Base-by-base conservation (phyloP, 2,888 invertebrate genomes). In the Nebria brevicollis region DNA sequence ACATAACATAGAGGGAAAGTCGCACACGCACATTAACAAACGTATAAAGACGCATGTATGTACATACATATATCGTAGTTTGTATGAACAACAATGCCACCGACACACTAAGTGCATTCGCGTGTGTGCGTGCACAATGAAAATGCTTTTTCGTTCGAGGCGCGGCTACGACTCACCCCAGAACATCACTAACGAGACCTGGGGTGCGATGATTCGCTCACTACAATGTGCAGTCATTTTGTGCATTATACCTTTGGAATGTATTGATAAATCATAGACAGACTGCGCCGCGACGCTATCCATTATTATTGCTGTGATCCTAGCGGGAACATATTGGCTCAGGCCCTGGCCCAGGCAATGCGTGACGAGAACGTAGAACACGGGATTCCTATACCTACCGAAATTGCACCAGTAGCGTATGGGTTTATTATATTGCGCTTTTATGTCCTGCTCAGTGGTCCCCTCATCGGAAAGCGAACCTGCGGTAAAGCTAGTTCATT, bases 381-480 rank as follows among this genome's bases (percentile, higher is more conserved):
- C 85, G 83, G 84, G 85, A 84, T 83, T 85, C 83, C 84, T 83
- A 79, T 84, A 83, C 83, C 82, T 83, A 82, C 5, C 34, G 34
- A 34, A 34, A 34, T 34, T 34, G 34, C 77, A 41, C 25, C 77
- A 34, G 65, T 34, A 26, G 75, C 68, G 66, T 43, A 25, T 65
- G 73, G 83, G 83, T 85, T 84, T 85, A 86, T 86, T 86, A 84
- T 84, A 85, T 85, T 85, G 85, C 84, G 84, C 85, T 84, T 85
- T 84, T 84, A 85, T 85, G 82, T 83, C 83, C 83, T 54, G 13
- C 13, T 78, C 74, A 77, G 65, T 80, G 78, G 10, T 20, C 25
- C 70, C 25, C 15, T 70, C 11, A 26, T 70, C 70, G 25, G 70
- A 70, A 70, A 70, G 26, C 11, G 25, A 70, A 13, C 70, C 70